A percentile compares a stretch with the other conserved stretches of the same genome.
Evolutionary conservation across 2,113 vertebrate species (phyloP).

Genomic region (Upupa epops): DNA sequence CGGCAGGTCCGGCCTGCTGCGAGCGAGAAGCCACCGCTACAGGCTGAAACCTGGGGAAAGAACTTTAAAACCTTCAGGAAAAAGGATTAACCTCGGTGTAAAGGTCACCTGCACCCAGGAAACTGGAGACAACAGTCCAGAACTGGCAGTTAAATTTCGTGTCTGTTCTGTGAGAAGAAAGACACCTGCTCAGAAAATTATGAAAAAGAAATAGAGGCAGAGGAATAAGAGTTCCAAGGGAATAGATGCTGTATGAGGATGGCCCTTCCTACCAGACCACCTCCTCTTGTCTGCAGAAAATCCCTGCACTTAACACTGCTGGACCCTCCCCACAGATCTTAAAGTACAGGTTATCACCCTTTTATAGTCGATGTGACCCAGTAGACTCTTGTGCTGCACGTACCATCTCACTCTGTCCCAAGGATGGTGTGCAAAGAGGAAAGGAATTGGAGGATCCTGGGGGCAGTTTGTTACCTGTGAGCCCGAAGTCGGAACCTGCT

Average conservation of each 20-base stretch:
- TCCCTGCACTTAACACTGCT: fast-evolving
- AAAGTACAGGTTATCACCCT: fast-evolving
- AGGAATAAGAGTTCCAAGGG: background rate
- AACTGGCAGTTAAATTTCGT: fast-evolving
- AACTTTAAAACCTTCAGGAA: fast-evolving
- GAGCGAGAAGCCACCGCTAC: fast-evolving
- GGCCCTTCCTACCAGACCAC: background rate
- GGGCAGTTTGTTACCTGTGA: background rate
- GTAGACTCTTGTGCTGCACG: too few species aligned
- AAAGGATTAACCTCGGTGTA: too few species aligned
- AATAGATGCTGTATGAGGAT: fast-evolving
- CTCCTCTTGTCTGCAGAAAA: too few species aligned
- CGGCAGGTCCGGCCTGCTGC: too few species aligned
- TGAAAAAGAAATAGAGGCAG: fast-evolving
- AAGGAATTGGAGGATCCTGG: background rate
- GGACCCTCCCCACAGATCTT: too few species aligned
- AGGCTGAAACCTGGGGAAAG: background rate
- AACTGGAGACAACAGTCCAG: background rate
- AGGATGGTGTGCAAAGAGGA: fast-evolving
- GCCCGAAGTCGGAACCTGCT: background rate
- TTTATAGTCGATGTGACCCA: too few species aligned
- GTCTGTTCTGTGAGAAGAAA: background rate
- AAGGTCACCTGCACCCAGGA: fast-evolving
- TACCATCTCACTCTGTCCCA: background rate
- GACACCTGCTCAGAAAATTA: fast-evolving